Percentiles rank a stretch among this genome's conserved stretches.
Evolutionary conservation across 2,888 invertebrate species (phyloP).

Genomic region (Papilio demoleus): DNA sequence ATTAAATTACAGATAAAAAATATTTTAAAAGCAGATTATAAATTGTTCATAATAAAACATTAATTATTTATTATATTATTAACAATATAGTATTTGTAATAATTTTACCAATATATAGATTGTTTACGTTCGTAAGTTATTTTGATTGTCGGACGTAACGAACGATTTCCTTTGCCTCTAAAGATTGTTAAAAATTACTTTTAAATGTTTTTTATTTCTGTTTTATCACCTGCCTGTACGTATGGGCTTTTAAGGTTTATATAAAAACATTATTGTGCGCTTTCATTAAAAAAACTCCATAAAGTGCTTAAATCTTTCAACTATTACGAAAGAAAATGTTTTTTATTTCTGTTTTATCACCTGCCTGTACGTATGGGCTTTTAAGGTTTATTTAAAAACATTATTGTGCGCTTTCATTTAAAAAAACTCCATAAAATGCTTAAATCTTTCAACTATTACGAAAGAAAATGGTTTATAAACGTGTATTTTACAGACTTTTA

Average conservation of each 20-base stretch:
- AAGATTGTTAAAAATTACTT: conserved; percentile 28
- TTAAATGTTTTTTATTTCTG: conserved; percentile 34
- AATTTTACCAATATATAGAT: not conserved
- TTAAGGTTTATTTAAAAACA: conserved; percentile 18
- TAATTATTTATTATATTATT: too few species aligned
- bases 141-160: conserved; percentile 23
- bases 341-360: conserved; percentile 39
- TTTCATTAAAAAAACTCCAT: conserved; percentile 18
- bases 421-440: conserved; percentile 13
- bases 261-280: conserved; percentile 12
- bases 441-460: conserved; percentile 30
- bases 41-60: too few species aligned
- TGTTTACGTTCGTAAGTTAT: not conserved
- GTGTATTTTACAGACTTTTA: conserved; percentile 12
- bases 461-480: conserved; percentile 5
- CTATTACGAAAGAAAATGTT: conserved; percentile 28
- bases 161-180: conserved; percentile 18
- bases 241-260: conserved; percentile 27
- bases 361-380: conserved; percentile 25
- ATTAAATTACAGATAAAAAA: too few species aligned
- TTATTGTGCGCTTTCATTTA: conserved; percentile 25
- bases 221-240: conserved; percentile 34
- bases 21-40: too few species aligned
- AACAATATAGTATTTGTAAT: too few species aligned
- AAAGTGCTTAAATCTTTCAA: conserved; percentile 21